phyloP scores from a whole-genome alignment of 2,888 invertebrate genomes.

The Sarcophaga rosellei region DNA sequence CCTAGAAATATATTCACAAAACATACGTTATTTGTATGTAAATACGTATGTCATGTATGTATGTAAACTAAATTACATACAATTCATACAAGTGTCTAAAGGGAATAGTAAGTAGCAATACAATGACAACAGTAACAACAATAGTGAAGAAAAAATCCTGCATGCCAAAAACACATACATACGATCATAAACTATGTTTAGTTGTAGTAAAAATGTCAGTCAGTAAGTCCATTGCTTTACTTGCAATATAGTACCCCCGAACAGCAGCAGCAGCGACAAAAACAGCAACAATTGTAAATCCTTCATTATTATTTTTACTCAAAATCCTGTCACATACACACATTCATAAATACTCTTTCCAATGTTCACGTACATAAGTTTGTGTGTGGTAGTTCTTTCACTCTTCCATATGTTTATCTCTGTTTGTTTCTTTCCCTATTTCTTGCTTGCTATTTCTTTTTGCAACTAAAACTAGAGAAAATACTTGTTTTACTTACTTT shows the following conservation, averaged over 20 bases:
- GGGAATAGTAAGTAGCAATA: conserved; percentile 47
- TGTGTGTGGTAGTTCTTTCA: no score
- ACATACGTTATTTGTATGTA: not conserved
- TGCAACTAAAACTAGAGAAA: no score
- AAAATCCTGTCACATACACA: conserved; percentile 28
- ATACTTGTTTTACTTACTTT: not conserved
- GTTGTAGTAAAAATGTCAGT: conserved; percentile 63
- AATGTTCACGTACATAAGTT: no score
- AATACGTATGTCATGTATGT: not conserved
- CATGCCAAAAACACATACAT: conserved; percentile 1
- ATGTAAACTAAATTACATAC: conserved; percentile 5
- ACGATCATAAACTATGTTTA: conserved; percentile 49
- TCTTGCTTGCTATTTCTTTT: no score
- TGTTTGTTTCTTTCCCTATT: no score
- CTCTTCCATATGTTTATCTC: no score
- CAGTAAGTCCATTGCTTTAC: conserved; percentile 62
- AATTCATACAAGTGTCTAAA: conserved; percentile 63
- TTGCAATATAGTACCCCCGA: not conserved
- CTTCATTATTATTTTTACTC: no score
- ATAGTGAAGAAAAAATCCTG: not conserved
- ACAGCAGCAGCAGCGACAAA: no score
- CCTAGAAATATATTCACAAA: not conserved
- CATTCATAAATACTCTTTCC: not conserved
- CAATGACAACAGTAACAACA: conserved; percentile 2
- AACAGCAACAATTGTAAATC: no score